Percentiles rank a stretch among this genome's conserved stretches.
Evolutionary conservation across 2,797 vertebrate species (phyloP).

Genomic region (Rhabdophis nuchalis): DNA sequence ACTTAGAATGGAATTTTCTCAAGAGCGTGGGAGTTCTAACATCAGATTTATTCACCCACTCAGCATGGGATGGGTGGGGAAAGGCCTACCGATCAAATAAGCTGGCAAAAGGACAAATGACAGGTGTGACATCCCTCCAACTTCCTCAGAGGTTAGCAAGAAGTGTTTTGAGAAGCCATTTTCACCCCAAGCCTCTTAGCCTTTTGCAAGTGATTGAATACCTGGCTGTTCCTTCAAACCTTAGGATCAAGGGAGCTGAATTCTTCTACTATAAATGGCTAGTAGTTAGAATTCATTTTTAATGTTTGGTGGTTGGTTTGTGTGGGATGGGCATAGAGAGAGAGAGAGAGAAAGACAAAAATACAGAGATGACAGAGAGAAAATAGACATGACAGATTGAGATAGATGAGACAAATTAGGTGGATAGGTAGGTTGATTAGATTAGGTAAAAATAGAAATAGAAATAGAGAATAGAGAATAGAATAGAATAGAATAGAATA

Average conservation of each 20-base stretch:
- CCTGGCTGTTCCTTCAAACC: not conserved
- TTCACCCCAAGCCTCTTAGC: not conserved
- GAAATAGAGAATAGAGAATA: too few relatives aligned
- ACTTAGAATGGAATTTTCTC: too few relatives aligned
- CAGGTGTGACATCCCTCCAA: not conserved
- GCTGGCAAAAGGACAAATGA: not conserved
- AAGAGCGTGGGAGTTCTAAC: too few relatives aligned
- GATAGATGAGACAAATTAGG: too few relatives aligned
- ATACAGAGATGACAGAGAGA: too few relatives aligned
- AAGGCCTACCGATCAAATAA: not conserved
- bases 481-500: too few relatives aligned
- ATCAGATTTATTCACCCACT: too few relatives aligned
- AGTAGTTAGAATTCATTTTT: not conserved
- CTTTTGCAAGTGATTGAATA: not conserved
- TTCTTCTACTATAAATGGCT: not conserved
- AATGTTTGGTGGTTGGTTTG: not conserved
- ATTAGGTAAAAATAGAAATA: too few relatives aligned
- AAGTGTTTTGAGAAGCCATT: not conserved
- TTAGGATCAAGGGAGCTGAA: not conserved
- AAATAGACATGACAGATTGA: too few relatives aligned
- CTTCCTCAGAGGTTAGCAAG: not conserved
- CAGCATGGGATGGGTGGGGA: too few relatives aligned
- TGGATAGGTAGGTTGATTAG: too few relatives aligned
- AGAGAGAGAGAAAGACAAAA: not conserved
- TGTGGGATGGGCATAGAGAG: not conserved